Evolutionary conservation across 2,888 invertebrate species (phyloP).

Genomic region (Hypolimnas misippus): DNA sequence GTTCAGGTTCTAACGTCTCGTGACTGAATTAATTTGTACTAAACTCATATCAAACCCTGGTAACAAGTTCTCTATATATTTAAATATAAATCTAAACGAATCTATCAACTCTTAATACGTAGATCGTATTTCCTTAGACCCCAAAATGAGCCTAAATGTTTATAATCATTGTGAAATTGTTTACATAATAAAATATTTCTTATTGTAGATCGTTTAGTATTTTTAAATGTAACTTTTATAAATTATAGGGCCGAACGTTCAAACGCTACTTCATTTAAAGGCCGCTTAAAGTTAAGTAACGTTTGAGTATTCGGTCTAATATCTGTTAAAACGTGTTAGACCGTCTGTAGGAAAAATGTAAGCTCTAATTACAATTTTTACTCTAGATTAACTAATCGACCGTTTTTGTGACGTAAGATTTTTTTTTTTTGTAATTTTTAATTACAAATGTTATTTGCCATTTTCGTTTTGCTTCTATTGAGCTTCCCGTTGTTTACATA

Average conservation of each 20-base stretch:
- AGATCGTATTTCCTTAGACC: slow-evolving; percentile 47
- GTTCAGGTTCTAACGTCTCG: slow-evolving; percentile 49
- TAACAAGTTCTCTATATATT: slow-evolving; percentile 30
- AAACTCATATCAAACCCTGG: slow-evolving; percentile 62
- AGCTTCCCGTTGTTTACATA: slow-evolving; percentile 61
- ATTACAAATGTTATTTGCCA: slow-evolving; percentile 68
- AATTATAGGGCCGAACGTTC: background rate
- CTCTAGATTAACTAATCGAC: slow-evolving; percentile 14
- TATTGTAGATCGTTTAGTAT: slow-evolving; percentile 23
- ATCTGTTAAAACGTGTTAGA: slow-evolving; percentile 23
- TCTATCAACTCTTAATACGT: slow-evolving; percentile 55
- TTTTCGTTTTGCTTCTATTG: slow-evolving; percentile 70
- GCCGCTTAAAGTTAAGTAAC: background rate
- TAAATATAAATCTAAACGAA: slow-evolving; percentile 56
- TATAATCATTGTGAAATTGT: slow-evolving; percentile 34
- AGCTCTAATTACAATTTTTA: slow-evolving; percentile 9
- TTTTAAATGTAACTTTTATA: slow-evolving; percentile 17
- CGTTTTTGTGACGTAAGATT: slow-evolving; percentile 27
- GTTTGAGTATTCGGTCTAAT: background rate
- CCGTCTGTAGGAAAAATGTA: slow-evolving; percentile 20
- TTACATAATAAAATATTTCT: slow-evolving; percentile 9
- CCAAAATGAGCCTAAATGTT: slow-evolving; percentile 55
- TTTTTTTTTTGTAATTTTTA: slow-evolving; percentile 52
- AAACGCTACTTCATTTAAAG: background rate
- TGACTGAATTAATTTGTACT: slow-evolving; percentile 62